Conservation (phyloP, 2,113 vertebrate species). For the Globicephala melas region DNA sequence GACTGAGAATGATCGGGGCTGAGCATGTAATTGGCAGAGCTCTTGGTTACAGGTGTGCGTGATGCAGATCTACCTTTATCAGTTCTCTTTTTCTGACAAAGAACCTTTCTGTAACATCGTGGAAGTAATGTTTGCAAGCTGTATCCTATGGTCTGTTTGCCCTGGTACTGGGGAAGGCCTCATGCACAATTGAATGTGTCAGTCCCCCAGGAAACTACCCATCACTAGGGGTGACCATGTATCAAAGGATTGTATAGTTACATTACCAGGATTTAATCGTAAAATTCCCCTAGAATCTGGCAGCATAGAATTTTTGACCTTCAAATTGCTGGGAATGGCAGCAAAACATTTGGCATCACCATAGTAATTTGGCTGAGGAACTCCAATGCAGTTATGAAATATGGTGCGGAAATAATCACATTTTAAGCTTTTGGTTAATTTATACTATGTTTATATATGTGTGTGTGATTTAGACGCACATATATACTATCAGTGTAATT, state of each 20-base stretch:
- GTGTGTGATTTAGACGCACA: background rate
- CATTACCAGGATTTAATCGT: background rate
- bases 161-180: background rate
- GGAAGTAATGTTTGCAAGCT: background rate
- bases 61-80: background rate
- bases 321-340: background rate
- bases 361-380: background rate
- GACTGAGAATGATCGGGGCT: background rate
- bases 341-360: background rate
- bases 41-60: background rate
- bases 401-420: background rate
- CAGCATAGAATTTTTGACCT: slow-evolving; percentile 21
- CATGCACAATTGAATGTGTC: background rate
- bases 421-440: background rate
- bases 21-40: background rate
- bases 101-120: background rate
- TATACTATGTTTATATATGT: background rate
- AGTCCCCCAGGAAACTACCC: background rate
- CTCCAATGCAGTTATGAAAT: background rate
- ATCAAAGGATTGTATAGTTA: background rate
- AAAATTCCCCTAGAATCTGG: background rate
- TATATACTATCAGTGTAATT: background rate
- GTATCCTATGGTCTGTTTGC: background rate
- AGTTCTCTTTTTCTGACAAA: background rate
- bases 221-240: background rate